A percentile compares a stretch with the other conserved stretches of the same genome.
phyloP scores from a whole-genome alignment of 2,113 vertebrate species.

The Ia io region DNA sequence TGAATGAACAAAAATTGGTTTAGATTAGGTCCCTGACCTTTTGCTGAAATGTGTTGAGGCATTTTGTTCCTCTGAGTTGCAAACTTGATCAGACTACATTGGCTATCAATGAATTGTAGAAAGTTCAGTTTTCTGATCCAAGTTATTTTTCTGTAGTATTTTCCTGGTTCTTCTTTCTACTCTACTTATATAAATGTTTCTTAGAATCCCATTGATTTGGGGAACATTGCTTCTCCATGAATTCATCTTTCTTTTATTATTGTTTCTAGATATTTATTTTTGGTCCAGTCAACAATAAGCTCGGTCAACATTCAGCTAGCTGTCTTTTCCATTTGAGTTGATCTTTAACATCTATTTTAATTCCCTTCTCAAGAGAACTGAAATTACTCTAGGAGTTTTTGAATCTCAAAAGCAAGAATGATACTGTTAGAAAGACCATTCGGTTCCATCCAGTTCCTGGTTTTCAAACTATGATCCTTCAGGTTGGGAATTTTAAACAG shows the following conservation, averaged over 20 bases:
- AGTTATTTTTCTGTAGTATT: neutral
- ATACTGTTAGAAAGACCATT: neutral
- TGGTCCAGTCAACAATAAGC: neutral
- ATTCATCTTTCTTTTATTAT: neutral
- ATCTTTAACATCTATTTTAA: neutral
- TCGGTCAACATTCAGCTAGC: neutral
- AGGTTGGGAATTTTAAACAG: neutral
- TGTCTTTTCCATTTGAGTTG: neutral
- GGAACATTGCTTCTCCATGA: neutral
- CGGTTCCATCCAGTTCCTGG: neutral
- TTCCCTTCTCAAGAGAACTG: neutral
- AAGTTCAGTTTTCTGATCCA: neutral
- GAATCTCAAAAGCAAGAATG: neutral
- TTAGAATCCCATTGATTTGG: neutral
- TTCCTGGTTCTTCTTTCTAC: neutral
- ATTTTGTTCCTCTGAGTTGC: neutral
- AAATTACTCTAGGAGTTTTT: neutral
- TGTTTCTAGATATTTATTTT: conserved; percentile 9
- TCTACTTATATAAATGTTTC: neutral
- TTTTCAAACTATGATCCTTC: neutral
- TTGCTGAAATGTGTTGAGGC: fast-evolving
- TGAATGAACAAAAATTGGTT: neutral
- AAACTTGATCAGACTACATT: neutral
- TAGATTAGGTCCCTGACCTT: neutral
- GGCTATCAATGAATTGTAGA: neutral